A percentile compares a stretch with the other conserved stretches of the same genome.
phyloP scores from a whole-genome alignment of 2,888 invertebrate genomes.

The Schizotus pectinicornis region DNA sequence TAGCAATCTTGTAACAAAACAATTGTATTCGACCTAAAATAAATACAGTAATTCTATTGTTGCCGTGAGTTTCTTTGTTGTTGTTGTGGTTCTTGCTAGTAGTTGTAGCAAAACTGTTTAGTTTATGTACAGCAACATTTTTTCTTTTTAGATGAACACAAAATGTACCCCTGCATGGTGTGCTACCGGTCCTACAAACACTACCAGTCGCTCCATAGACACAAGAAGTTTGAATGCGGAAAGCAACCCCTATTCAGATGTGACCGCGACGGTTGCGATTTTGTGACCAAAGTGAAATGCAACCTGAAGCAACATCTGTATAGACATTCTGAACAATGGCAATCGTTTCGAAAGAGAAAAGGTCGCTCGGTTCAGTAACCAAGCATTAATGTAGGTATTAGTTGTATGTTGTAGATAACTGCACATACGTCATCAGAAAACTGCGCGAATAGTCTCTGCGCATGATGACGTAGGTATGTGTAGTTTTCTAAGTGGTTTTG shows the following conservation, averaged over 20 bases:
- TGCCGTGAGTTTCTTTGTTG: background rate
- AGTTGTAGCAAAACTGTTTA: background rate
- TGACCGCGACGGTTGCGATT: slow-evolving; percentile 17
- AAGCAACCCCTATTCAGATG: slow-evolving; percentile 32
- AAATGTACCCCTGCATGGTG: slow-evolving; percentile 14
- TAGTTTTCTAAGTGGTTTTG: too few species aligned
- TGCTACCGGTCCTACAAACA: slow-evolving; percentile 39
- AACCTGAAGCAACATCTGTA: slow-evolving; percentile 26
- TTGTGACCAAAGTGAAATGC: slow-evolving; percentile 27
- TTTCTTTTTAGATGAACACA: slow-evolving; percentile 10
- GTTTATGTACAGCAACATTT: background rate
- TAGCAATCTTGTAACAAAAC: too few species aligned
- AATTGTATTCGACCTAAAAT: too few species aligned
- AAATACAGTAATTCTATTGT: slow-evolving; percentile 1
- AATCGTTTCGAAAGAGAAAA: too few species aligned
- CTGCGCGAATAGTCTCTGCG: too few species aligned
- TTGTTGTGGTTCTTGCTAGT: background rate
- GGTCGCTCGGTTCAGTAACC: too few species aligned
- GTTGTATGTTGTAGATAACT: too few species aligned
- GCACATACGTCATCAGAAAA: too few species aligned
- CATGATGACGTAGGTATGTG: too few species aligned
- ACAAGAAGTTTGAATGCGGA: slow-evolving; percentile 41
- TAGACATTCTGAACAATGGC: background rate
- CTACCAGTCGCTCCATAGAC: slow-evolving; percentile 37
- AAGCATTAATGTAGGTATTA: too few species aligned